These are phyloP conservation scores for Parazoanthus darwini DNA, from an alignment of 92 coral and sea anemone species.

Conservation along the genomic window DNA sequence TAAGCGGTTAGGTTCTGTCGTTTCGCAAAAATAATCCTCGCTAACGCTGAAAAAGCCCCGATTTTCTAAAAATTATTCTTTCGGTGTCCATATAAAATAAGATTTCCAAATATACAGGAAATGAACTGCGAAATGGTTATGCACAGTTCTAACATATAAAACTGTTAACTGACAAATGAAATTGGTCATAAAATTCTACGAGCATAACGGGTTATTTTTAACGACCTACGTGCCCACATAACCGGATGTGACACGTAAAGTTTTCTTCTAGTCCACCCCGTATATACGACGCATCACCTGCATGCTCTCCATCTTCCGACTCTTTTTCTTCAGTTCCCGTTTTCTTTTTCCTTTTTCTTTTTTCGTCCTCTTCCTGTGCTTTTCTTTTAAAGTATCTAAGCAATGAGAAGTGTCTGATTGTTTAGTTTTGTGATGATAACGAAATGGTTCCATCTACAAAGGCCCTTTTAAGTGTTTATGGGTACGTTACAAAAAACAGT, in stretches of 20 bases:
- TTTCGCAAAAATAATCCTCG: too few species aligned
- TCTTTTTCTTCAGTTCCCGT: conserved; percentile 34
- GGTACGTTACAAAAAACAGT: background rate
- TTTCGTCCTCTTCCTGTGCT: conserved; percentile 58
- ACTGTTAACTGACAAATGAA: too few species aligned
- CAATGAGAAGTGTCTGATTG: background rate
- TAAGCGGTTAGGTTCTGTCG: too few species aligned
- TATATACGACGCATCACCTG: background rate
- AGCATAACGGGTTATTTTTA: too few species aligned
- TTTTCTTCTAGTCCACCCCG: background rate
- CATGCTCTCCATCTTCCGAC: conserved; percentile 36
- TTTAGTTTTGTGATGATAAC: background rate
- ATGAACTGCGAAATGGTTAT: too few species aligned
- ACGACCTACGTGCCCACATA: too few species aligned
- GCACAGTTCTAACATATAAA: too few species aligned
- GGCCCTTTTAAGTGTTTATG: background rate
- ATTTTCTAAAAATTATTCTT: too few species aligned
- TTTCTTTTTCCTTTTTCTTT: conserved; percentile 41
- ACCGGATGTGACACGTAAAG: background rate
- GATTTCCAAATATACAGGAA: too few species aligned
- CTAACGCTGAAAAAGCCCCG: too few species aligned
- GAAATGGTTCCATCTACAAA: background rate
- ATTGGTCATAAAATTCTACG: too few species aligned
- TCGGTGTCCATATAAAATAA: too few species aligned
- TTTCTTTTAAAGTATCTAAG: conserved; percentile 83